Evolutionary conservation across 2,888 invertebrate genomes (phyloP).

Genomic region (Parnassius apollo): DNA sequence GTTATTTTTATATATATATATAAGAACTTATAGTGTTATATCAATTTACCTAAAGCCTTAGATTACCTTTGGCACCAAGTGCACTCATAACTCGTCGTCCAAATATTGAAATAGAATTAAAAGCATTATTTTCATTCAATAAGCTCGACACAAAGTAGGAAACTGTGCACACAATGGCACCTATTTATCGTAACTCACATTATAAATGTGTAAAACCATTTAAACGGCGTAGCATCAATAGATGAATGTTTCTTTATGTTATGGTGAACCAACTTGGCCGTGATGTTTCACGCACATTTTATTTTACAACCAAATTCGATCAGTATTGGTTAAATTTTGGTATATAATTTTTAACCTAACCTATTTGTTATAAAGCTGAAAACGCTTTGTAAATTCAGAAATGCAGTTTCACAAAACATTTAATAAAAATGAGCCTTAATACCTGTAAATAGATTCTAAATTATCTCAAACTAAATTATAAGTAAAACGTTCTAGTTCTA

Average conservation of each 20-base stretch:
- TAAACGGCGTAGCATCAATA: slow-evolving; percentile 77
- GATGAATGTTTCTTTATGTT: slow-evolving; percentile 75
- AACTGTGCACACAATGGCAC: slow-evolving; percentile 59
- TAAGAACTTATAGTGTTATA: slow-evolving; percentile 8
- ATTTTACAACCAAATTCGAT: slow-evolving; percentile 55
- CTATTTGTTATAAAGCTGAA: slow-evolving; percentile 11
- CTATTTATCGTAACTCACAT: slow-evolving; percentile 77
- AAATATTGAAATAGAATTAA: slow-evolving; percentile 76
- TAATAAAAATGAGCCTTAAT: slow-evolving; percentile 31
- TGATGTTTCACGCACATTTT: slow-evolving; percentile 78
- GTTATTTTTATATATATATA: background rate
- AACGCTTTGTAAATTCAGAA: slow-evolving; percentile 23
- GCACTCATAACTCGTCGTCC: slow-evolving; percentile 52
- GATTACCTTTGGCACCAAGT: slow-evolving; percentile 37
- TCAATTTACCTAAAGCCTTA: slow-evolving; percentile 32
- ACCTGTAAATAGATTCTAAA: background rate
- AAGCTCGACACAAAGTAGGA: slow-evolving; percentile 65
- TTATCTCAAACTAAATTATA: slow-evolving; percentile 24
- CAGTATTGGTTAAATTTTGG: slow-evolving; percentile 32
- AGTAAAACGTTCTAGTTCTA: slow-evolving; percentile 33
- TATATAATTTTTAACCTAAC: slow-evolving; percentile 34
- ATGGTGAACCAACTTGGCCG: slow-evolving; percentile 79
- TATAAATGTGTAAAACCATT: slow-evolving; percentile 82
- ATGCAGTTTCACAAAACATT: background rate
- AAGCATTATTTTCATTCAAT: slow-evolving; percentile 78